phyloP scores from a whole-genome alignment of 2,113 vertebrate genomes.

The Gallinago media region DNA sequence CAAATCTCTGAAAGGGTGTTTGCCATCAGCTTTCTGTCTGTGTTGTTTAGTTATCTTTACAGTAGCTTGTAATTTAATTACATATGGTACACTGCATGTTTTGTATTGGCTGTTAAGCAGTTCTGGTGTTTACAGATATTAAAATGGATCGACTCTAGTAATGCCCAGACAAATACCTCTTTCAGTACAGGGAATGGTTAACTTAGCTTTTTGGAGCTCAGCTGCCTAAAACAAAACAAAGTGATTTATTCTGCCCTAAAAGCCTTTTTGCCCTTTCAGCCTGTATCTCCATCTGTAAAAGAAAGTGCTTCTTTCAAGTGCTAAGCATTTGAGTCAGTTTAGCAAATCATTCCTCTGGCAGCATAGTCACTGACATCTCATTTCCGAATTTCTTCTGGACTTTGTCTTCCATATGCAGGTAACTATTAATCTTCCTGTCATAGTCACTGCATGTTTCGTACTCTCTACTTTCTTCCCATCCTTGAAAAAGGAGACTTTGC shows the following conservation, averaged over 20 bases:
- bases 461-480: background rate
- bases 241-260: background rate
- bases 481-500: background rate
- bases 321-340: background rate
- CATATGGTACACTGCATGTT: background rate
- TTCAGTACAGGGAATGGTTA: background rate
- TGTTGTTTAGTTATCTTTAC: background rate
- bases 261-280: background rate
- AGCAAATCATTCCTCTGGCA: background rate
- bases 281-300: background rate
- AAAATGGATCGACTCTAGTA: background rate
- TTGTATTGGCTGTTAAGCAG: background rate
- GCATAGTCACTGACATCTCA: conserved; percentile 10
- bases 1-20: background rate
- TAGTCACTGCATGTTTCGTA: background rate
- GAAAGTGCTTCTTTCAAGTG: background rate
- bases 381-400: conserved; percentile 22
- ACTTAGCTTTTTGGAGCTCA: background rate
- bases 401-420: background rate
- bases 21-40: background rate
- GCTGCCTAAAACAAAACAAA: background rate
- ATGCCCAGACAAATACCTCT: background rate
- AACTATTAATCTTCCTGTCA: conserved; percentile 26
- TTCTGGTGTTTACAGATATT: background rate
- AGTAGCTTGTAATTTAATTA: background rate